These are phyloP conservation scores for Drosophila pegasa DNA, from an alignment of 2,888 invertebrate species.

Conservation along the genomic window DNA sequence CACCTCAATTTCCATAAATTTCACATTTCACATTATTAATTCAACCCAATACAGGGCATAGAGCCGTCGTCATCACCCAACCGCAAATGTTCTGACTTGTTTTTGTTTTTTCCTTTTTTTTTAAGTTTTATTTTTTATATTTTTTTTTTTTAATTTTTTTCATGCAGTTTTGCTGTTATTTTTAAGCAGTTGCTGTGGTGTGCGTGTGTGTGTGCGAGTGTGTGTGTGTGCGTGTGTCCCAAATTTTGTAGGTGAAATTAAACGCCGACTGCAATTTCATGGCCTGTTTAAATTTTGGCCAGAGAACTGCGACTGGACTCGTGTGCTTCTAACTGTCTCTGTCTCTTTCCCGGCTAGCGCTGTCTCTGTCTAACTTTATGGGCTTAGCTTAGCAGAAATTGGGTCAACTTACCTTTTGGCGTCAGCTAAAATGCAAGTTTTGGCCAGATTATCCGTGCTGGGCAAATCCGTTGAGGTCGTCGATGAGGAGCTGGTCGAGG, in stretches of 20 bases:
- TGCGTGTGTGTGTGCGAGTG: conserved; percentile 9
- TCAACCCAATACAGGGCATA: conserved; percentile 5
- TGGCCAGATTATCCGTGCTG: conserved; percentile 78
- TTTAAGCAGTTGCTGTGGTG: conserved; percentile 41
- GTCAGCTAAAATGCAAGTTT: conserved; percentile 79
- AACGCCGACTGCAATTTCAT: conserved; percentile 58
- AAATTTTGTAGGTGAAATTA: conserved; percentile 68
- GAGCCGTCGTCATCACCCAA: background rate
- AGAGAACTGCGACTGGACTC: conserved; percentile 34
- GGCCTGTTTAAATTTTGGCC: conserved; percentile 39
- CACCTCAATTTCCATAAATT: background rate
- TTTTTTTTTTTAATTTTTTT: conserved; percentile 22
- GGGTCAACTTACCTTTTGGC: conserved; percentile 78
- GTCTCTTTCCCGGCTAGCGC: background rate
- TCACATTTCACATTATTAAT: background rate
- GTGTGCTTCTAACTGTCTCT: conserved; percentile 35
- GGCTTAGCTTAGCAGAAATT: conserved; percentile 9
- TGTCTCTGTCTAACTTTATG: background rate
- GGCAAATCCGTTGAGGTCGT: conserved; percentile 74
- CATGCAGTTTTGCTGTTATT: conserved; percentile 49
- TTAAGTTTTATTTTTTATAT: conserved; percentile 10
- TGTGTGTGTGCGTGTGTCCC: conserved; percentile 43
- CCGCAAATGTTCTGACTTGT: conserved; percentile 15
- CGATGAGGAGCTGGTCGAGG: conserved; percentile 54
- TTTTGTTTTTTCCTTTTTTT: conserved; percentile 27